Evolutionary conservation across 1,140 invertebrate genomes (phyloP).

Genomic region (Sitophilus oryzae): DNA sequence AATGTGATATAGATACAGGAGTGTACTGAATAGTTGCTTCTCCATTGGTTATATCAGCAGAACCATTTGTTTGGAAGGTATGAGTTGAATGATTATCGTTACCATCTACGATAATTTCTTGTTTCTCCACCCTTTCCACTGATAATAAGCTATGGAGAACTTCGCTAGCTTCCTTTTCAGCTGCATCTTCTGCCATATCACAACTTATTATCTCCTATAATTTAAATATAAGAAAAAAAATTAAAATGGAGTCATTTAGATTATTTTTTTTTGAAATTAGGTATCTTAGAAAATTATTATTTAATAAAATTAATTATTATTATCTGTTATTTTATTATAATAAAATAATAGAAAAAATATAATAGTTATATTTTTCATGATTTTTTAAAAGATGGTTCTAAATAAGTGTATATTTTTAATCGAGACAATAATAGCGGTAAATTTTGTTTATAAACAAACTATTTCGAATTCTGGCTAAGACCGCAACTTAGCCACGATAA

Average conservation of each 20-base stretch:
- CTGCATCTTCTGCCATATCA: slow-evolving; percentile 44
- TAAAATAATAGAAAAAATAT: background rate
- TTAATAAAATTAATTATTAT: no score
- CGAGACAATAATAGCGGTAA: background rate
- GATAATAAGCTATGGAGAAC: slow-evolving; percentile 58
- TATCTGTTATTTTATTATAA: no score
- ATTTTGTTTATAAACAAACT: slow-evolving; percentile 23
- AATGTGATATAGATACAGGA: slow-evolving; percentile 47
- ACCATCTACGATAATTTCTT: slow-evolving; percentile 46
- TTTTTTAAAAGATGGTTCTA: background rate
- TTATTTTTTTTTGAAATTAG: no score
- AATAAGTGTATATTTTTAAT: background rate
- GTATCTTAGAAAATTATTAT: no score
- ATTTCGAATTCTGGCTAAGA: no score
- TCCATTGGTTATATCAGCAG: slow-evolving; percentile 46
- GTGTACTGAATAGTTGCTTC: slow-evolving; percentile 52
- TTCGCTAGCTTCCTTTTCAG: slow-evolving; percentile 61
- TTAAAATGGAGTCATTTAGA: no score
- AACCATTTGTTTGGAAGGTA: slow-evolving; percentile 39
- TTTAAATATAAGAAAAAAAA: no score
- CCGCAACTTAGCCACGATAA: no score
- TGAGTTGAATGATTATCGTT: slow-evolving; percentile 32
- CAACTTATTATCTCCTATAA: no score
- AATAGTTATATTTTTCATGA: slow-evolving; percentile 6
- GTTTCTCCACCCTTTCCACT: slow-evolving; percentile 54